phyloP scores from a whole-genome alignment of 2,888 invertebrate species.

The Drosophila acutilabella region DNA sequence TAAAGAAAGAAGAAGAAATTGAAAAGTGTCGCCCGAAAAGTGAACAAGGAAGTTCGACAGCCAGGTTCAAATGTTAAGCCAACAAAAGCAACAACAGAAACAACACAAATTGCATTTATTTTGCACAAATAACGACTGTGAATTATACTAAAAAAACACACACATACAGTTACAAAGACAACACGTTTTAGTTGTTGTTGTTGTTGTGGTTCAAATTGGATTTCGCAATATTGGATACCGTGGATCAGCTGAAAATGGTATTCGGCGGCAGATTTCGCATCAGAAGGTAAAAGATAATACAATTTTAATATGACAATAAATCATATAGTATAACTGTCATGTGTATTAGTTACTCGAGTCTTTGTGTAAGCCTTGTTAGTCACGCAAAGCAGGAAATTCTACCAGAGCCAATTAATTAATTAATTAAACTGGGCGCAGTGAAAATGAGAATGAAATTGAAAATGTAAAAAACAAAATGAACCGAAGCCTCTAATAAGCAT shows the following conservation, averaged over 20 bases:
- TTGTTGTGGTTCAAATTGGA: slow-evolving; percentile 72
- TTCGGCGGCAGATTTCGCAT: slow-evolving; percentile 85
- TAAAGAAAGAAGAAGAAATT: neutral
- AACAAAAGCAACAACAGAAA: slow-evolving; percentile 27
- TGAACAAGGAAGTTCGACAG: slow-evolving; percentile 68
- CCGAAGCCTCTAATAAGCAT: slow-evolving; percentile 58
- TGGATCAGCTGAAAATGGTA: slow-evolving; percentile 84
- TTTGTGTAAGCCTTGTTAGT: slow-evolving; percentile 4
- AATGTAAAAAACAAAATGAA: neutral
- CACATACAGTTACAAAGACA: slow-evolving; percentile 29
- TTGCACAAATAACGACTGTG: slow-evolving; percentile 63
- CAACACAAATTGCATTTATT: slow-evolving; percentile 68
- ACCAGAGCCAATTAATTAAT: slow-evolving; percentile 37
- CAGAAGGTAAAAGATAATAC: slow-evolving; percentile 82
- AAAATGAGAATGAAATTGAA: slow-evolving; percentile 26
- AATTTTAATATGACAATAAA: slow-evolving; percentile 13
- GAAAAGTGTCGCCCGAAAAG: slow-evolving; percentile 37
- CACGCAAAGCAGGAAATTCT: slow-evolving; percentile 54
- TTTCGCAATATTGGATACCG: slow-evolving; percentile 81
- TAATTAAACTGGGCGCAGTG: slow-evolving; percentile 53
- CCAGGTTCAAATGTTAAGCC: slow-evolving; percentile 74
- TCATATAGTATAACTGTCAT: slow-evolving; percentile 9
- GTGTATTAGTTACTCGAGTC: neutral
- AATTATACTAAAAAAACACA: slow-evolving; percentile 44
- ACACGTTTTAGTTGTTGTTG: slow-evolving; percentile 50